Evolutionary conservation across 2,888 invertebrate species (phyloP).

Genomic region (Atherix ibis): DNA sequence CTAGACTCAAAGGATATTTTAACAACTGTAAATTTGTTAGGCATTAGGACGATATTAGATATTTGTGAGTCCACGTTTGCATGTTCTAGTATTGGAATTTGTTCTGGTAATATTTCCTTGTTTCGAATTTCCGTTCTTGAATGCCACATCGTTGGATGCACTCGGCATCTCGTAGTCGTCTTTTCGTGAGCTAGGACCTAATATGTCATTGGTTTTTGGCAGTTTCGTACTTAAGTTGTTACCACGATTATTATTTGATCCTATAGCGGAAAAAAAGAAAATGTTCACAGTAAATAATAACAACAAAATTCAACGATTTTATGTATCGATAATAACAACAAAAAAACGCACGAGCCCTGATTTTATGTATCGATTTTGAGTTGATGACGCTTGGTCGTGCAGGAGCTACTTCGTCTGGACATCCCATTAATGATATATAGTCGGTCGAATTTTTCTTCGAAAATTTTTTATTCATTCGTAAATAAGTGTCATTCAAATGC

Average conservation of each 20-base stretch:
- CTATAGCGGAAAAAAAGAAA: conserved; percentile 3
- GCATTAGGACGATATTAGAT: too few species aligned
- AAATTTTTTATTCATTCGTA: conserved; percentile 49
- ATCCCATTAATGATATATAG: conserved; percentile 62
- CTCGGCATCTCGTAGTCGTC: conserved; percentile 18
- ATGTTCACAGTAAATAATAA: neutral
- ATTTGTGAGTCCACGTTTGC: too few species aligned
- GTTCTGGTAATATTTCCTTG: conserved; percentile 26
- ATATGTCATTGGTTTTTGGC: conserved; percentile 26
- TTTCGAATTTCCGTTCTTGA: conserved; percentile 21
- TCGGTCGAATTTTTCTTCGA: conserved; percentile 44
- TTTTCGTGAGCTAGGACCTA: conserved; percentile 26
- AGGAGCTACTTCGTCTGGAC: conserved; percentile 43
- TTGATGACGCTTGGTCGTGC: conserved; percentile 27
- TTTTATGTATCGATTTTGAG: conserved; percentile 21
- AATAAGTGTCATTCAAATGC: conserved; percentile 65
- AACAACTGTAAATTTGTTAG: too few species aligned
- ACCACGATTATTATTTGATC: conserved; percentile 2
- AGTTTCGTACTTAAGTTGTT: conserved; percentile 27
- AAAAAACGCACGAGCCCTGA: too few species aligned
- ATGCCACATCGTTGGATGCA: conserved; percentile 22
- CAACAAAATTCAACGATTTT: too few species aligned
- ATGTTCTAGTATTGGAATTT: conserved; percentile 30
- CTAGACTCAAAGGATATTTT: too few species aligned
- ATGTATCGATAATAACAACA: too few species aligned